A percentile compares a stretch with the other conserved stretches of the same genome.
phyloP scores from a whole-genome alignment of 2,797 vertebrate genomes.

The Silurus lanzhouensis region DNA sequence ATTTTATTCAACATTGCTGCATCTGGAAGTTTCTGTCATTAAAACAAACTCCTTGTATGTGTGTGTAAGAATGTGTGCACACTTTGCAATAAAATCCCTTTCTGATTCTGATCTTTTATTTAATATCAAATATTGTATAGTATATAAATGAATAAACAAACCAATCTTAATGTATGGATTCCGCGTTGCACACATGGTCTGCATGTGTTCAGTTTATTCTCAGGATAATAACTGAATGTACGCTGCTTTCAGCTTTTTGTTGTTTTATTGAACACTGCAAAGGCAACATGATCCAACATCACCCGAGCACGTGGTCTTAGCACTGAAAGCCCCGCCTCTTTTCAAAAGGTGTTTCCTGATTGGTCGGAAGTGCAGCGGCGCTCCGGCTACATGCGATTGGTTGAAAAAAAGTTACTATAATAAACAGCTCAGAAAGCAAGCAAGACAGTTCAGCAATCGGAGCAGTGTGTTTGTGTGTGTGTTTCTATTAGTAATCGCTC shows the following conservation, averaged over 20 bases:
- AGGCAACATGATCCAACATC: background rate
- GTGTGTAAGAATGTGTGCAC: too few relatives aligned
- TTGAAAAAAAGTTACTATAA: constrained; percentile 34
- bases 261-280: background rate
- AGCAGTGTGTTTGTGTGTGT: background rate
- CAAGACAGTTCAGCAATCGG: background rate
- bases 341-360: background rate
- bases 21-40: too few relatives aligned
- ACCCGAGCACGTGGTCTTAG: background rate
- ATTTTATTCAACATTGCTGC: too few relatives aligned
- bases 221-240: background rate
- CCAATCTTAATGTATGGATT: background rate
- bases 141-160: background rate
- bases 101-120: too few relatives aligned
- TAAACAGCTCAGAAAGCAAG: constrained; percentile 6
- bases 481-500: background rate
- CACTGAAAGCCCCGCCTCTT: background rate
- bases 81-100: too few relatives aligned
- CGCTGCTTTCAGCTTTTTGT: too few relatives aligned
- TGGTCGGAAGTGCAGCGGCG: background rate
- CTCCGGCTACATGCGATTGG: background rate
- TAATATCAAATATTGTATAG: too few relatives aligned
- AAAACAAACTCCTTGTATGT: too few relatives aligned
- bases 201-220: background rate
- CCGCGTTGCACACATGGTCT: background rate